These are phyloP conservation scores for Dasyprocta punctata DNA, from an alignment of 2,113 vertebrate species.

Conservation along the genomic window DNA sequence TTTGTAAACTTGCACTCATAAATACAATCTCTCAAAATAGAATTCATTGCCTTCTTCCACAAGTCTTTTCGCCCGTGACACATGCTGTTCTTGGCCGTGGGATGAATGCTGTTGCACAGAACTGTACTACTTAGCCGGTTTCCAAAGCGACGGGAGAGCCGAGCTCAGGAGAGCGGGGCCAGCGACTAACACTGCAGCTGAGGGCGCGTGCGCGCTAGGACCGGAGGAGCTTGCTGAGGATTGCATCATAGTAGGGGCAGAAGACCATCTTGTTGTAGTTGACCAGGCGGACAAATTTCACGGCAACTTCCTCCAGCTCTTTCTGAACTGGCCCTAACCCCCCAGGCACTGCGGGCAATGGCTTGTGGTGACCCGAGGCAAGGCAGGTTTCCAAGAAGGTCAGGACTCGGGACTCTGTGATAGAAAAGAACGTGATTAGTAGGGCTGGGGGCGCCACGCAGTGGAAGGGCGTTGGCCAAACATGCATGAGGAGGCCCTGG, in stretches of 20 bases:
- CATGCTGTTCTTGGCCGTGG: constrained; percentile 32
- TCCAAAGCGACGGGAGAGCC: constrained; percentile 76
- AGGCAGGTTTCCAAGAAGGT: constrained; percentile 91
- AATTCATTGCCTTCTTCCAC: constrained; percentile 50
- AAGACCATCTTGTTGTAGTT: constrained; percentile 98
- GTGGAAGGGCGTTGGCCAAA: neutral
- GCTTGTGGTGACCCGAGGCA: constrained; percentile 88
- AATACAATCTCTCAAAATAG: constrained; percentile 66
- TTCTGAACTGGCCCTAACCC: constrained; percentile 92
- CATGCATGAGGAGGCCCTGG: neutral
- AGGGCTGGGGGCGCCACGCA: neutral
- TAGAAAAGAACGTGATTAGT: constrained; percentile 1
- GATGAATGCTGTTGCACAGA: constrained; percentile 51
- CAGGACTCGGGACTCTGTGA: constrained; percentile 93
- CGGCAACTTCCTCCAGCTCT: constrained; percentile 93
- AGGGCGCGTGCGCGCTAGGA: constrained; percentile 49
- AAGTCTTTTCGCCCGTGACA: constrained; percentile 13
- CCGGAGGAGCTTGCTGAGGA: constrained; percentile 88
- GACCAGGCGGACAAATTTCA: constrained; percentile 93
- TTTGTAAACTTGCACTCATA: constrained; percentile 75
- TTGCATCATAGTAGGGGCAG: constrained; percentile 94
- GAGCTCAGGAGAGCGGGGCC: constrained; percentile 27
- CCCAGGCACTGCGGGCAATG: constrained; percentile 88
- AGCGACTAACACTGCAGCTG: constrained; percentile 3
- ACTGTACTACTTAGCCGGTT: constrained; percentile 78